Conservation (phyloP, 2,113 vertebrate species). For the Elaphurus davidianus region DNA sequence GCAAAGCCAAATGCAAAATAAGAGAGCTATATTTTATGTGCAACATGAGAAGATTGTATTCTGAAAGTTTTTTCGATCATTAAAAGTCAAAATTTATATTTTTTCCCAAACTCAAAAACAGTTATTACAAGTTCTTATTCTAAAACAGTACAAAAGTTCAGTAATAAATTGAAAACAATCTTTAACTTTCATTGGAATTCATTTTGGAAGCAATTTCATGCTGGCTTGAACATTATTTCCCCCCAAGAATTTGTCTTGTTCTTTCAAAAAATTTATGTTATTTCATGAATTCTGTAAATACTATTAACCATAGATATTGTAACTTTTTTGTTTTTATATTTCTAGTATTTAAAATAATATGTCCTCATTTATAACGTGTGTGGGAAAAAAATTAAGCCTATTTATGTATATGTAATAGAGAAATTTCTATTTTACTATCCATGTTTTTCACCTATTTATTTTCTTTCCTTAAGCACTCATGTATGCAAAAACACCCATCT, state of each 20-base stretch:
- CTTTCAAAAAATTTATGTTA: conserved; percentile 43
- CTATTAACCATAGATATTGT: not conserved
- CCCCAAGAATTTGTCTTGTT: not conserved
- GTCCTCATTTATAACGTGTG: not conserved
- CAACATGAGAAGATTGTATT: not conserved
- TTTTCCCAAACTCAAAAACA: conserved; percentile 7
- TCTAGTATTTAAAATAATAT: not conserved
- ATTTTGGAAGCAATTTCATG: conserved; percentile 44
- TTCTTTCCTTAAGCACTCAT: not conserved
- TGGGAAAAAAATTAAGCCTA: not conserved
- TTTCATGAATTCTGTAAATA: not conserved
- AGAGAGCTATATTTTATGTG: not conserved
- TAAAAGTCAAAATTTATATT: conserved; percentile 25
- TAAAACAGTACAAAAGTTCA: not conserved
- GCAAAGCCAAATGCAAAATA: not conserved
- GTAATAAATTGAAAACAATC: not conserved
- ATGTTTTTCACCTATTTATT: not conserved
- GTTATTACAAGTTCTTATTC: conserved; percentile 10
- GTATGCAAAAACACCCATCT: not conserved
- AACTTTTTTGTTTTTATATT: conserved; percentile 3
- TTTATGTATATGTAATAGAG: not conserved
- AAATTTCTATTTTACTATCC: not conserved
- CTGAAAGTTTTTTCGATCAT: not conserved
- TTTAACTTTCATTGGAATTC: not conserved
- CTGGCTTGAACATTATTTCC: not conserved